Base-by-base conservation (phyloP, 1,140 invertebrate genomes). In the Lasioglossum albipes region DNA sequence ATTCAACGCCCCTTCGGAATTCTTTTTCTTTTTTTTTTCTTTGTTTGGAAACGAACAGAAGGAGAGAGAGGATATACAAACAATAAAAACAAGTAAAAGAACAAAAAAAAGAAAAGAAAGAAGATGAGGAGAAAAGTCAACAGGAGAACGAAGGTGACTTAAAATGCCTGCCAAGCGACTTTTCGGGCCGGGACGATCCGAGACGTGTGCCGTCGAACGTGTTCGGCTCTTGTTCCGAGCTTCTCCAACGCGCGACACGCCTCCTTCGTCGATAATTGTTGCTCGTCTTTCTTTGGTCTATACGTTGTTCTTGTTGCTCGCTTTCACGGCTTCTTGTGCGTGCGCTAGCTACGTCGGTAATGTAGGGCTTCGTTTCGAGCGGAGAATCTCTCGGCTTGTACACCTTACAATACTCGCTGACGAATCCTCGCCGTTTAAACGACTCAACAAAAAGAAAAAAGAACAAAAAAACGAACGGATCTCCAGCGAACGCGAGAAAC, bases 121-220 rank as follows among this genome's bases (percentile, higher is more conserved):
- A 67, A 54, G 64, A 13, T 49, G 45, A 49, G 45, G 52, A 54
- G 12, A 41, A 12, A 54, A 42, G 27, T 9, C 7, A 65, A 66
- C 52, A 16, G 12, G 76, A 62, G 57, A 83, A 84, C 79, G 75
- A 85, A 84, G 83, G 85, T 89, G 85, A 89, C 89, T 89, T 88
- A 89, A 89, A 82, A 88, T 85, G 84, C 76, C 86, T 89, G 85
- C 86, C 89, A 89, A 83, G 84, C 80, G 84, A 89, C 70, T 86
- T 87, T 84, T 84, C 67, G 80, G 82, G 75, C 80, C 78, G 82
- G 84, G 79, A 85, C 75, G 66, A 81, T 82, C 69, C 82, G 68
- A 84, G 76, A 65, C 69, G 74, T 68, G 66, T 77, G 66, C 81
- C 59, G 45, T 80, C 73, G 69, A 66, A 16, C 42, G 41, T 31